phyloP scores from a whole-genome alignment of 2,888 invertebrate species.

The Bimastos eiseni region DNA sequence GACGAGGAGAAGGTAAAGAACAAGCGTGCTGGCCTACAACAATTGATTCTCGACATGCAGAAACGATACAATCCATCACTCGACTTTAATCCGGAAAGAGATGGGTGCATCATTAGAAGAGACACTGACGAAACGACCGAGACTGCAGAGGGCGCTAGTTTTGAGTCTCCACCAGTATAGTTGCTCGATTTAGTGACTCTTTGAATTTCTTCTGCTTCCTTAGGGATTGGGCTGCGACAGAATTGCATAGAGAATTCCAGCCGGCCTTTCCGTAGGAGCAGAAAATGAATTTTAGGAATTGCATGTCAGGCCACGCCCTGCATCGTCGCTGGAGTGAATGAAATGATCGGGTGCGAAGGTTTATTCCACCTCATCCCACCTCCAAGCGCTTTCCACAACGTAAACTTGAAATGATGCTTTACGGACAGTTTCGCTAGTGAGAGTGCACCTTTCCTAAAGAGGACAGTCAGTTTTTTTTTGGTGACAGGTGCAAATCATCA shows the following conservation, averaged over 20 bases:
- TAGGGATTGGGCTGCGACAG: neutral
- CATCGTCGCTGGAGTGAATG: neutral
- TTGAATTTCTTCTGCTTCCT: neutral
- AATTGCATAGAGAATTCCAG: neutral
- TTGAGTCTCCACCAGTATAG: neutral
- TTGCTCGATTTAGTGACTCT: neutral
- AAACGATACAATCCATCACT: constrained; percentile 64
- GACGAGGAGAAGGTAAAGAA: constrained; percentile 78
- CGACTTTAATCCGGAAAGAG: constrained; percentile 41
- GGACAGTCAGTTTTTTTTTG: neutral
- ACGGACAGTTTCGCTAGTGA: neutral
- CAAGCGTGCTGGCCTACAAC: constrained; percentile 84
- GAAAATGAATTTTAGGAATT: neutral
- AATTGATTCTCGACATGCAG: constrained; percentile 76
- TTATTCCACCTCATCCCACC: neutral
- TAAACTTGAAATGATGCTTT: neutral
- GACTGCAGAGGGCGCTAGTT: neutral
- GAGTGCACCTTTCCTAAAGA: neutral
- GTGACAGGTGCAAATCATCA: neutral
- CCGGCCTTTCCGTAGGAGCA: neutral
- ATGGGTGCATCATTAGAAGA: constrained; percentile 30
- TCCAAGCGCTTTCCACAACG: neutral
- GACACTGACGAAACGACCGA: neutral
- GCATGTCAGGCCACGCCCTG: neutral
- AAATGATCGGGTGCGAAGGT: neutral